Evolutionary conservation across 2,797 vertebrate genomes (phyloP).

Genomic region (Mustela erminea): DNA sequence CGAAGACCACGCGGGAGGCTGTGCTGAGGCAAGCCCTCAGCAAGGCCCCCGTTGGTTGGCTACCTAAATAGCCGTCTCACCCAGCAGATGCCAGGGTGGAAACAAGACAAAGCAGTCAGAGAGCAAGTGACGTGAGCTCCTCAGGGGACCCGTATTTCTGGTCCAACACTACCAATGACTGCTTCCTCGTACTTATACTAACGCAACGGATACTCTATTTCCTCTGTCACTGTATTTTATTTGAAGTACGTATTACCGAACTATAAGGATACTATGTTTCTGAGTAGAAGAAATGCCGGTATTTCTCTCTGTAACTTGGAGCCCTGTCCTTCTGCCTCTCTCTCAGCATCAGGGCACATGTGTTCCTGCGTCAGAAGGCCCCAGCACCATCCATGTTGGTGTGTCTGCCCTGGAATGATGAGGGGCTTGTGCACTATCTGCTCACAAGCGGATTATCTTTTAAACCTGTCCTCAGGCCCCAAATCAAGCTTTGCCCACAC

Average conservation of each 20-base stretch:
- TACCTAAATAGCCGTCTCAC: neutral
- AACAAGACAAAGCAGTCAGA: neutral
- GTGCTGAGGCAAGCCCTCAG: neutral
- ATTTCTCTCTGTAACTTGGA: neutral
- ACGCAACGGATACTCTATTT: neutral
- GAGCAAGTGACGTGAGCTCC: neutral
- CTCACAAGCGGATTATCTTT: neutral
- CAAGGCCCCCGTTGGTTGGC: neutral
- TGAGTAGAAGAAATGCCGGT: neutral
- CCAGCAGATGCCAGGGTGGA: neutral
- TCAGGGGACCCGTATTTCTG: neutral
- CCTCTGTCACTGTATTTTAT: constrained; percentile 33
- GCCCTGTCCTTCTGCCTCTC: neutral
- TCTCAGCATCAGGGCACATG: neutral
- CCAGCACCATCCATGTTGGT: neutral
- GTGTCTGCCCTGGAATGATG: neutral
- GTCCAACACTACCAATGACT: neutral
- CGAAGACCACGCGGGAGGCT: neutral
- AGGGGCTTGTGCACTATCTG: neutral
- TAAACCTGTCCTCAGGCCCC: neutral
- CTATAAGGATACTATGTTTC: constrained; percentile 27
- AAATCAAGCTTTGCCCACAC: neutral
- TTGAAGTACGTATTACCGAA: constrained; percentile 19
- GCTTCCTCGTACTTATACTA: constrained; percentile 28
- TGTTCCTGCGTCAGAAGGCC: neutral